Evolutionary conservation across 2,113 vertebrate genomes (phyloP).

Genomic region (Seriola rivoliana): DNA sequence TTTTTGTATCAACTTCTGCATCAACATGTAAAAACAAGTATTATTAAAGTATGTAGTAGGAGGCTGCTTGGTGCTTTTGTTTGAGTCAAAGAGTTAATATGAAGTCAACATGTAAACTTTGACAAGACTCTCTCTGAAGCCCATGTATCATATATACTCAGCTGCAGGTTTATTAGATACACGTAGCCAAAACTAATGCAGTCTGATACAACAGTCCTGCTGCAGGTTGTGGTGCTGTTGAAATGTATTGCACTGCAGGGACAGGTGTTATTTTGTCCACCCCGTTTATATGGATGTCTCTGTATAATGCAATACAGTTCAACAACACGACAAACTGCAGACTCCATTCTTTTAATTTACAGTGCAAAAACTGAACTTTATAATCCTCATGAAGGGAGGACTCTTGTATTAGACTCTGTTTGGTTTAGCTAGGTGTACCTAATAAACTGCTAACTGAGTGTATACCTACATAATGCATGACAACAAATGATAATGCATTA

Average conservation of each 20-base stretch:
- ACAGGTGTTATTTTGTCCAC: neutral
- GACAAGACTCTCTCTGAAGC: neutral
- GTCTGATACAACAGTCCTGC: neutral
- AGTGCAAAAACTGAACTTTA: neutral
- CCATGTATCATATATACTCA: neutral
- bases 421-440: neutral
- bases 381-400: neutral
- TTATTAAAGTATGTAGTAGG: neutral
- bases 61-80: neutral
- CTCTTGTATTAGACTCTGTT: no score
- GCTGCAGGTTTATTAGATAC: neutral
- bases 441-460: neutral
- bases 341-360: neutral
- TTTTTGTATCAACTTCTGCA: neutral
- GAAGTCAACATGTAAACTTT: neutral
- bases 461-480: neutral
- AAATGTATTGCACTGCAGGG: neutral
- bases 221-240: neutral
- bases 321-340: neutral
- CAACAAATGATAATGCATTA: neutral
- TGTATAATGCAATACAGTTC: neutral
- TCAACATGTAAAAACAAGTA: neutral
- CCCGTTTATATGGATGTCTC: neutral
- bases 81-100: neutral
- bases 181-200: neutral